A percentile compares a stretch with the other conserved stretches of the same genome.
Evolutionary conservation across 2,888 invertebrate genomes (phyloP).

Genomic region (Xestobium rufovillosum): DNA sequence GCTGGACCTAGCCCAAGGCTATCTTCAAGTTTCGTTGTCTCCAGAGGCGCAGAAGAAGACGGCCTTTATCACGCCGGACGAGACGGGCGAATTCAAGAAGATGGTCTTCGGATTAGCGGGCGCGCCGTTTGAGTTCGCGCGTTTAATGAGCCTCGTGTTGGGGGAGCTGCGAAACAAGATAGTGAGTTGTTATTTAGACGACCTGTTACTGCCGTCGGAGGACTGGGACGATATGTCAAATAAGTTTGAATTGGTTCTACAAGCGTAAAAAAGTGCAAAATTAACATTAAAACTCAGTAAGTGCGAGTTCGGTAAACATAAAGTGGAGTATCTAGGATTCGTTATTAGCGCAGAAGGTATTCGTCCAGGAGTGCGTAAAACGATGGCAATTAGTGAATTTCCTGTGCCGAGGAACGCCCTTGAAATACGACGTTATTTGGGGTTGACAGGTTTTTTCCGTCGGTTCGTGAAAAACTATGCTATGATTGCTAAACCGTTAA

Average conservation of each 20-base stretch:
- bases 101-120: conserved; percentile 18
- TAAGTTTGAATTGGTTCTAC: conserved; percentile 25
- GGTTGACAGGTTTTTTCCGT: conserved; percentile 23
- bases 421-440: conserved; percentile 22
- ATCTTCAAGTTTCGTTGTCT: conserved; percentile 13
- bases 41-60: conserved; percentile 12
- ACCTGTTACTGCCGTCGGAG: conserved; percentile 18
- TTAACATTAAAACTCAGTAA: conserved; percentile 32
- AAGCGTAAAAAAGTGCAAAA: too few species aligned
- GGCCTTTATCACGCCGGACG: conserved; percentile 4
- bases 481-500: conserved; percentile 26
- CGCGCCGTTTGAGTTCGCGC: conserved; percentile 16
- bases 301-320: conserved; percentile 26
- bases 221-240: conserved; percentile 21
- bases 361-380: conserved; percentile 15
- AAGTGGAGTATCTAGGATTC: conserved; percentile 19
- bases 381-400: conserved; percentile 17
- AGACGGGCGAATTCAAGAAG: conserved; percentile 17
- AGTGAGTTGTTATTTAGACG: conserved; percentile 13
- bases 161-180: conserved; percentile 17
- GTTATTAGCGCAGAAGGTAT: conserved; percentile 14
- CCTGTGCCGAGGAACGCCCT: conserved; percentile 16
- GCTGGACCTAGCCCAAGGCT: conserved; percentile 13
- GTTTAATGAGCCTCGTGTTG: conserved; percentile 19
- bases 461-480: conserved; percentile 23